Conservation (phyloP, 2,113 vertebrate genomes). For the Alethe castanea region DNA sequence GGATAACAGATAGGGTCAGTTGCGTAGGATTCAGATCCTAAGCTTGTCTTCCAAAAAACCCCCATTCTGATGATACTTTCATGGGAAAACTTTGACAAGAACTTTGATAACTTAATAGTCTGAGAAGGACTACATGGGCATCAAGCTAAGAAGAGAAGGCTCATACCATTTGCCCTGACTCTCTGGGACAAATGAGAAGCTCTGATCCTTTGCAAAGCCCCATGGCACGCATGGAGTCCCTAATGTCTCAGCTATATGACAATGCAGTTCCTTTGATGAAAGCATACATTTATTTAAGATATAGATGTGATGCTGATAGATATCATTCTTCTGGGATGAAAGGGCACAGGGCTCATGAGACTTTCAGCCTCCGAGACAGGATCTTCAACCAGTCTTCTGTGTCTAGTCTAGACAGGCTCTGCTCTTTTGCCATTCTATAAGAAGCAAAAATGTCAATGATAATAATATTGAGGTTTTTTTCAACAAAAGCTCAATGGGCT, state of each 20-base stretch:
- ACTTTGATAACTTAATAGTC: neutral
- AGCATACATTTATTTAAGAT: neutral
- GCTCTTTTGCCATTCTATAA: neutral
- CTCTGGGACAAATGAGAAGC: neutral
- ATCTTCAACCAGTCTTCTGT: neutral
- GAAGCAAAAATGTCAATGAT: neutral
- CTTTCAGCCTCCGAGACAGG: neutral
- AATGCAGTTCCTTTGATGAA: neutral
- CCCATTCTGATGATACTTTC: neutral
- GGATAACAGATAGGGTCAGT: neutral
- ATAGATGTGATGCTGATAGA: neutral
- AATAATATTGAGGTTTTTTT: neutral
- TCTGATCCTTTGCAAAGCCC: neutral
- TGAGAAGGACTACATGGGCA: neutral
- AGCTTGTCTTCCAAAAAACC: neutral
- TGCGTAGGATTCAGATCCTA: neutral
- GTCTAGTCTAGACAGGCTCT: neutral
- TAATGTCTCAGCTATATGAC: neutral
- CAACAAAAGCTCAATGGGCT: neutral
- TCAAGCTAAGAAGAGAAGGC: neutral
- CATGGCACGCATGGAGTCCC: neutral
- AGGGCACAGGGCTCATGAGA: fast-evolving
- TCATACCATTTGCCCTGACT: neutral
- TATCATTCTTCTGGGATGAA: neutral
- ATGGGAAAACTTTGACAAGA: neutral